phyloP scores from a whole-genome alignment of 2,888 invertebrate species.

The Pharmacophagus antenor region DNA sequence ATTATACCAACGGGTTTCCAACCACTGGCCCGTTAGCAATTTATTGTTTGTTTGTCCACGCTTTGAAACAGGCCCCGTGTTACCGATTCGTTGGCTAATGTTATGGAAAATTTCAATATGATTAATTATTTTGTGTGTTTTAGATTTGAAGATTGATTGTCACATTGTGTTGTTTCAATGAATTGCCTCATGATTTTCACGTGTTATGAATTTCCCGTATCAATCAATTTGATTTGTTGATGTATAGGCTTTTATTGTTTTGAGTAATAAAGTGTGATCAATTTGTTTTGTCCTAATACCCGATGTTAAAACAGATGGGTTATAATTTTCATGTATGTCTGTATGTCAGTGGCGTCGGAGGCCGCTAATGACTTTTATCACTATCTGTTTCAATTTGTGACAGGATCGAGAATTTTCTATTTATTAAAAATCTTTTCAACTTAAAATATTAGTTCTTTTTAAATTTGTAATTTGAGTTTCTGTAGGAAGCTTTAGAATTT shows the following conservation, averaged over 20 bases:
- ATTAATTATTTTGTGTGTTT: slow-evolving; percentile 28
- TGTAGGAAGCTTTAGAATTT: no score
- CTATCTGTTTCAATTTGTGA: no score
- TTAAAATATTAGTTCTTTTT: no score
- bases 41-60: slow-evolving; percentile 47
- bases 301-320: neutral
- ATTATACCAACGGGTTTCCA: slow-evolving; percentile 49
- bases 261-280: neutral
- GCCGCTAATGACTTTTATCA: no score
- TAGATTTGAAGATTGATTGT: slow-evolving; percentile 30
- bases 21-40: slow-evolving; percentile 46
- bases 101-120: slow-evolving; percentile 46
- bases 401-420: no score
- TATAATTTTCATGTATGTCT: no score
- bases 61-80: slow-evolving; percentile 40
- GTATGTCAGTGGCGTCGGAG: no score
- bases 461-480: no score
- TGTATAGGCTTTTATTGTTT: neutral
- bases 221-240: neutral
- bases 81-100: slow-evolving; percentile 44
- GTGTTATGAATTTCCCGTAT: neutral
- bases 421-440: no score
- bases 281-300: neutral
- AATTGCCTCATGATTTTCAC: slow-evolving; percentile 14
- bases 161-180: slow-evolving; percentile 13